Evolutionary conservation across 2,888 invertebrate species (phyloP).

Genomic region (Drosophila histrio): DNA sequence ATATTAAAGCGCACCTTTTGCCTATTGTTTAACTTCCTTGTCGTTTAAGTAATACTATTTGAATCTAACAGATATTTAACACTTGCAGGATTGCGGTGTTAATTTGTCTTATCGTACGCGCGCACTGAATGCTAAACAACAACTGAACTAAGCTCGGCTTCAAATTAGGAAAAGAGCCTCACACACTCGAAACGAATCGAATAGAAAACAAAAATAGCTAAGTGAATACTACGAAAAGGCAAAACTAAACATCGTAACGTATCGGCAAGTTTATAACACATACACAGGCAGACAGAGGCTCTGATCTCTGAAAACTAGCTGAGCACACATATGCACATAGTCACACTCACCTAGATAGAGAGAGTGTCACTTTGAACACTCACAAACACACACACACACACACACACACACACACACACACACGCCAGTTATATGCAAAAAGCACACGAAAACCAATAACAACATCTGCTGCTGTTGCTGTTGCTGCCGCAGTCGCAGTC

Average conservation of each 20-base stretch:
- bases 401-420: slow-evolving; percentile 6
- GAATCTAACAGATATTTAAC: neutral
- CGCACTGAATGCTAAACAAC: slow-evolving; percentile 76
- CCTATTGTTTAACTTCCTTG: neutral
- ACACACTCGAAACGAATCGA: slow-evolving; percentile 46
- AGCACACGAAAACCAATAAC: slow-evolving; percentile 18
- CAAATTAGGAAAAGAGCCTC: slow-evolving; percentile 69
- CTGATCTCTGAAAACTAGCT: slow-evolving; percentile 53
- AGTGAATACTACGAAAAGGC: slow-evolving; percentile 42
- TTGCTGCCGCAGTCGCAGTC: slow-evolving; percentile 4
- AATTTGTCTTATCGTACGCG: slow-evolving; percentile 51
- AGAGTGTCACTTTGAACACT: too few species aligned
- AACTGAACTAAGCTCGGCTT: slow-evolving; percentile 74
- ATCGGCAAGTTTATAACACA: slow-evolving; percentile 54
- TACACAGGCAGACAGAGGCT: slow-evolving; percentile 14
- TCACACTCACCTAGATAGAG: neutral
- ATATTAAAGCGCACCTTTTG: slow-evolving; percentile 1
- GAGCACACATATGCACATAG: slow-evolving; percentile 25
- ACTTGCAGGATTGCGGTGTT: slow-evolving; percentile 17
- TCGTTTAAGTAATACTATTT: neutral
- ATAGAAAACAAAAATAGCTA: slow-evolving; percentile 56
- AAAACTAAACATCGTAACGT: slow-evolving; percentile 34
- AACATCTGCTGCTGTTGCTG: neutral
- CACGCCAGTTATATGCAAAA: slow-evolving; percentile 37
- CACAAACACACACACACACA: slow-evolving; percentile 10